Percentiles rank a stretch among this genome's conserved stretches.
phyloP scores from a whole-genome alignment of 2,797 vertebrate species.

The Pseudochirops corinnae region DNA sequence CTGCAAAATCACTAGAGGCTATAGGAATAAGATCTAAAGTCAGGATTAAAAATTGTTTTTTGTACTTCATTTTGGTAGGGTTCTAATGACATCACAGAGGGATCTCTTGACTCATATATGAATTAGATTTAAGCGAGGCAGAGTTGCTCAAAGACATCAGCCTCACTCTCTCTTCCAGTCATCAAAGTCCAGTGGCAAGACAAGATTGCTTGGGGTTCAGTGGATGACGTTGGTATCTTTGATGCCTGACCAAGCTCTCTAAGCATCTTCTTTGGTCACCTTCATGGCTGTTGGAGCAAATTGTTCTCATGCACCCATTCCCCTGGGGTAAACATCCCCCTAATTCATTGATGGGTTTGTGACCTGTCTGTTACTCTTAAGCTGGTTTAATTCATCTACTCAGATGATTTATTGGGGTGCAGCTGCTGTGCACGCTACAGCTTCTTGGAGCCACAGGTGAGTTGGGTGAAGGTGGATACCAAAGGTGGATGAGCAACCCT shows the following conservation, averaged over 20 bases:
- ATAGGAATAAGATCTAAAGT: slow-evolving; percentile 31
- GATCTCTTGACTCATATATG: neutral
- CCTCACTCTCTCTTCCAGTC: neutral
- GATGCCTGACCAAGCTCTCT: neutral
- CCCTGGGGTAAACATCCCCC: neutral
- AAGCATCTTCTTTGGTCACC: neutral
- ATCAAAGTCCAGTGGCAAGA: neutral
- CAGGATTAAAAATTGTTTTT: neutral
- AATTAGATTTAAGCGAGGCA: neutral
- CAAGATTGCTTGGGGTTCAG: neutral
- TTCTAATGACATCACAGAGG: neutral
- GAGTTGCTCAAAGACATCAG: neutral
- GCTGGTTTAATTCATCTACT: neutral
- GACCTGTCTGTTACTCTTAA: neutral
- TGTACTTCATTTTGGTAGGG: neutral
- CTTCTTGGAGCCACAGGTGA: neutral
- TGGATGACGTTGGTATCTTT: neutral
- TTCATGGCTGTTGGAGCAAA: neutral
- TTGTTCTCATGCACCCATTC: neutral
- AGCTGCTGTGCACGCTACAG: neutral
- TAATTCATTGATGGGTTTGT: neutral
- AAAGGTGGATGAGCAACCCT: neutral
- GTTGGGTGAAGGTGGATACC: neutral
- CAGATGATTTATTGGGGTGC: neutral
- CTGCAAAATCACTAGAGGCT: slow-evolving; percentile 23